Base-by-base conservation (phyloP, 1,140 invertebrate species). In the Leptinotarsa texana region DNA sequence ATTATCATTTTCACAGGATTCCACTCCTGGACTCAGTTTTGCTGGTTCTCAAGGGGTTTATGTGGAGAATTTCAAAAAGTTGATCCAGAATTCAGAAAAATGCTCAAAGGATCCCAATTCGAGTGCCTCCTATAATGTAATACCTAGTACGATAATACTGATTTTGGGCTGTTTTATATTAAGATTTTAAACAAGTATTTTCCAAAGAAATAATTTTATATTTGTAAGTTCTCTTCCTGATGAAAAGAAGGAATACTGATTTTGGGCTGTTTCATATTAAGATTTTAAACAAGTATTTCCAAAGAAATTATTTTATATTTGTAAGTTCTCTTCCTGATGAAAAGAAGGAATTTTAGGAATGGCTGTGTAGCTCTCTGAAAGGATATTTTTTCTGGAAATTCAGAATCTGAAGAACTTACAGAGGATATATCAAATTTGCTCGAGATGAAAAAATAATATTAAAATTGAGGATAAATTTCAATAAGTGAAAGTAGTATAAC, bases 11-110 rank as follows among this genome's bases (percentile, higher is more conserved):
- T 77, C 78, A 13, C 51, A 82, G 79, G 84, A 89, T 75, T 88
- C 88, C 0, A 89, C 88, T 0, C 83, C 87, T 3, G 88, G 87
- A 61, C 80, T 91, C 0, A 83, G 86, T 78, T 77, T 78, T 0
- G 48, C 47, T 42, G 77, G 61, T n/a, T 13, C 42, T 5, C 3
- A 61, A 13, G 75, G 79, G 1, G 73, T 67, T 21, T 74, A 80
- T 5, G 81, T 87, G 5, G 24, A 79, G 13, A 83, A 81, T 27
- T 87, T 86, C 71, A 82, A 81, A 75, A 78, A 83, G n/a, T 77
- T 87, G n/a, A 83, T 86, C 72, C 77, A 69, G 18, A 82, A 86
- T 51, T 79, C 86, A 6, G 85, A 87, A 42, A 33, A 57, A 21
- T 87, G 85, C 21, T 22, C 21, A 15, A 22, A 18, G 15, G 63